Conservation (phyloP, 2,888 invertebrate genomes). For the Malacosoma neustria region DNA sequence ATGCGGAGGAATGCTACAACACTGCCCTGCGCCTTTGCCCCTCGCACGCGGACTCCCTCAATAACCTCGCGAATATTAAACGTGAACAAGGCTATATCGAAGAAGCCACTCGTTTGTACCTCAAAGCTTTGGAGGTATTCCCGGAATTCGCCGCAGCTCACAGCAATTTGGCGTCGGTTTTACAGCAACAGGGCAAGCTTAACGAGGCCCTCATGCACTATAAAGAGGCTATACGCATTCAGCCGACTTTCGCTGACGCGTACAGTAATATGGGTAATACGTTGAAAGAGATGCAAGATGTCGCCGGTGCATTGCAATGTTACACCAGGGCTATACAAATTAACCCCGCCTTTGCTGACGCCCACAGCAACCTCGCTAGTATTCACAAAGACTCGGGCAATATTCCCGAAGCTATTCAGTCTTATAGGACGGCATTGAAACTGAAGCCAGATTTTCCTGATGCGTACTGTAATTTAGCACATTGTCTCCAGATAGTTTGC, state of each 20-base stretch:
- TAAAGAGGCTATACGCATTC: conserved; percentile 98
- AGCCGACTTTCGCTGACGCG: conserved; percentile 99
- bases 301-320: conserved; percentile 96
- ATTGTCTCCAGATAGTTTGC: conserved; percentile 98
- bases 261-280: conserved; percentile 99
- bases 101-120: conserved; percentile 96
- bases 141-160: conserved; percentile 99
- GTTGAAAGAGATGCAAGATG: conserved; percentile 99
- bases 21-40: conserved; percentile 96
- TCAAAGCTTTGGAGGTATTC: conserved; percentile 94
- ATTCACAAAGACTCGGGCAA: conserved; percentile 99
- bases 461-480: conserved; percentile 99
- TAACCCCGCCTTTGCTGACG: conserved; percentile 99
- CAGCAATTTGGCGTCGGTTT: conserved; percentile 97
- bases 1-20: conserved; percentile 99
- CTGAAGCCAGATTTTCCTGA: conserved; percentile 99
- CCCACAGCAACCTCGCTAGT: conserved; percentile 98
- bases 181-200: conserved; percentile 98
- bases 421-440: conserved; percentile 97
- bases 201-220: conserved; percentile 99
- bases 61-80: conserved; percentile 99
- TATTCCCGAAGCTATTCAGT: conserved; percentile 98
- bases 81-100: conserved; percentile 98
- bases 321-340: conserved; percentile 99
- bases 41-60: conserved; percentile 98